phyloP scores from a whole-genome alignment of 2,888 invertebrate species.

The Catotricha subobsoleta region DNA sequence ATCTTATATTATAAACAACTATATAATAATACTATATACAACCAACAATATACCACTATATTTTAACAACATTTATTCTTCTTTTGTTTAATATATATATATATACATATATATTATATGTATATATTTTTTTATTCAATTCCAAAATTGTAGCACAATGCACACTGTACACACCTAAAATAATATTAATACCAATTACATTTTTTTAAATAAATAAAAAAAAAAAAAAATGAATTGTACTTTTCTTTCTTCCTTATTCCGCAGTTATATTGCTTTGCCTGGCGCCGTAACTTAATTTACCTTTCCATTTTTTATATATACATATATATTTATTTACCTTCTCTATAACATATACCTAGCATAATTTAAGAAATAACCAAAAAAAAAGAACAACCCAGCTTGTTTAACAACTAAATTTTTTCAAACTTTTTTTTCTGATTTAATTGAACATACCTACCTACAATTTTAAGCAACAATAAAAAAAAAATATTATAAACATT shows the following conservation, averaged over 20 bases:
- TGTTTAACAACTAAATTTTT: neutral
- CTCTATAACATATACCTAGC: no score
- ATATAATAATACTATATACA: no score
- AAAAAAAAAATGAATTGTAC: neutral
- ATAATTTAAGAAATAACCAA: no score
- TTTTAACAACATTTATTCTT: no score
- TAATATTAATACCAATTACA: neutral
- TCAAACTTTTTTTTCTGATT: neutral
- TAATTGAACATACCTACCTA: neutral
- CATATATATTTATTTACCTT: neutral
- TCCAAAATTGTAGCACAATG: neutral
- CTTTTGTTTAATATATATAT: no score
- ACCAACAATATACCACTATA: no score
- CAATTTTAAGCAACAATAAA: no score
- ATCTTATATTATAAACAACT: no score
- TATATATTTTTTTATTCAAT: neutral
- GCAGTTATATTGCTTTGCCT: constrained; percentile 28
- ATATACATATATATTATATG: neutral
- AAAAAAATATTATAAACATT: no score
- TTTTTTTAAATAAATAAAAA: neutral
- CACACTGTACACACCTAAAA: neutral
- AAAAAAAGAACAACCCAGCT: no score
- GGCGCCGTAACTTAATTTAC: constrained; percentile 14
- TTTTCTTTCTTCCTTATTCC: neutral
- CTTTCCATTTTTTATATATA: constrained; percentile 4